Conservation (phyloP, 2,113 vertebrate genomes). For the Tenrec ecaudatus region DNA sequence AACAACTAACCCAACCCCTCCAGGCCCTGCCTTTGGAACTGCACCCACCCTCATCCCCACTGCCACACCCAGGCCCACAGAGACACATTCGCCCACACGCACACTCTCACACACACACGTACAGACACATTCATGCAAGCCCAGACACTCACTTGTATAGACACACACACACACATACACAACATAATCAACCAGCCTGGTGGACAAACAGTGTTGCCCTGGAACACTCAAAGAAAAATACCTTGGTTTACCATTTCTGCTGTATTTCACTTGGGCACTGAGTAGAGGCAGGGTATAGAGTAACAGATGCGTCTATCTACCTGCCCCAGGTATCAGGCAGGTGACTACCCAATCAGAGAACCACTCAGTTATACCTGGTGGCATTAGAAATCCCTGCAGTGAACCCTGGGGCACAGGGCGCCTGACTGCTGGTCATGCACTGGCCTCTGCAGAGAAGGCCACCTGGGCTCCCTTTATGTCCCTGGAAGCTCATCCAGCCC, state of each 20-base stretch:
- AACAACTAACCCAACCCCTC: not conserved
- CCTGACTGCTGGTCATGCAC: too few species aligned
- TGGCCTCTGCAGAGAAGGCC: fast-evolving
- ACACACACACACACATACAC: not conserved
- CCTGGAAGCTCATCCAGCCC: not conserved
- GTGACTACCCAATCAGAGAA: not conserved
- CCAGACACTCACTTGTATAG: not conserved
- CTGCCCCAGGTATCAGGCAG: not conserved
- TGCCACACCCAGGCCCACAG: not conserved
- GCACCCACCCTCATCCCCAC: too few species aligned
- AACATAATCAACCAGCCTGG: too few species aligned
- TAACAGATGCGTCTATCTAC: not conserved
- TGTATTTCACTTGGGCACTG: not conserved
- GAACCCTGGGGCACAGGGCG: not conserved
- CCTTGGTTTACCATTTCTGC: not conserved
- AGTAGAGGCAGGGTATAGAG: not conserved
- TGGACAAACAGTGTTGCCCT: too few species aligned
- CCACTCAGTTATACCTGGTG: fast-evolving
- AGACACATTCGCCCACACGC: not conserved
- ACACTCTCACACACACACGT: not conserved
- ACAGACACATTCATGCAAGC: too few species aligned
- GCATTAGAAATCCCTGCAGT: not conserved
- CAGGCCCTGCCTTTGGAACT: not conserved
- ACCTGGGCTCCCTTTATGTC: not conserved
- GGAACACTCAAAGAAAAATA: not conserved